Conservation (phyloP, 2,888 invertebrate genomes). For the Lasioglossum malachurum region DNA sequence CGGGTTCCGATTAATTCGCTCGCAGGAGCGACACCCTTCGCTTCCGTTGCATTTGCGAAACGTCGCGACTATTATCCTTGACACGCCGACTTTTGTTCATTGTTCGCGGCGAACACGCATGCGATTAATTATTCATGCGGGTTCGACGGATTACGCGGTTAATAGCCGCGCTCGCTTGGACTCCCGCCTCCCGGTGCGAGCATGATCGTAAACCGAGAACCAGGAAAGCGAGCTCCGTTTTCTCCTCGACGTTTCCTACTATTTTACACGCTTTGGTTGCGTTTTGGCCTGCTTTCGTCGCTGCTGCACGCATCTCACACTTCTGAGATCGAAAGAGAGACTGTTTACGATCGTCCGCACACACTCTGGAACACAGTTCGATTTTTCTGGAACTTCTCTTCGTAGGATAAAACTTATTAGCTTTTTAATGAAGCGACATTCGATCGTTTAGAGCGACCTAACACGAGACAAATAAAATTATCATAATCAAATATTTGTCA, state of each 20-base stretch:
- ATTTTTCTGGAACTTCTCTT: not conserved
- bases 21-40: not conserved
- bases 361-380: not conserved
- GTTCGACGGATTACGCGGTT: conserved; percentile 20
- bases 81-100: conserved; percentile 27
- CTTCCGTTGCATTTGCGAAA: conserved; percentile 21
- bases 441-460: not conserved
- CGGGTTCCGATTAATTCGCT: not conserved
- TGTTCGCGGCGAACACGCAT: conserved; percentile 17
- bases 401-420: not conserved
- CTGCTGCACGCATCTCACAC: not conserved
- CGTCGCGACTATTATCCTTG: conserved; percentile 13
- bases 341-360: not conserved
- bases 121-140: conserved; percentile 27
- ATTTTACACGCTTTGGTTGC: not conserved
- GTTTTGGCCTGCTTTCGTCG: not conserved
- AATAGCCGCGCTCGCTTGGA: not conserved
- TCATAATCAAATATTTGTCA: too few relatives aligned
- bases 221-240: not conserved
- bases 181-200: not conserved
- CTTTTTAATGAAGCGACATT: not conserved
- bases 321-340: not conserved
- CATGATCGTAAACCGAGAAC: conserved; percentile 4
- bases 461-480: too few relatives aligned
- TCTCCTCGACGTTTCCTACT: conserved; percentile 5